Base-by-base conservation (phyloP, 2,888 invertebrate genomes). In the Phlogophora meticulosa region DNA sequence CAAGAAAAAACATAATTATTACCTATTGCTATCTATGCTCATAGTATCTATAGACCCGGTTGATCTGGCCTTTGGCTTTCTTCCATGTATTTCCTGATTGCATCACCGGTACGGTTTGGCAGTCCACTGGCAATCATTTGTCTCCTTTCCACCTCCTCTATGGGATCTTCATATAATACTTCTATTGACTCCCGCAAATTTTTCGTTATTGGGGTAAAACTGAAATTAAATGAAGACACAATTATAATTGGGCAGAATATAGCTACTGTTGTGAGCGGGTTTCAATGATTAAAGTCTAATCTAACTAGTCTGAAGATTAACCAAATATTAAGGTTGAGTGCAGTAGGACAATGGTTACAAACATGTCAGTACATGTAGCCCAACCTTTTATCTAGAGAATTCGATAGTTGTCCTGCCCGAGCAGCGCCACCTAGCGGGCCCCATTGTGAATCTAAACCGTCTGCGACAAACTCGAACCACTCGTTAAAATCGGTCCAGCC, bases 91-190 rank as follows among this genome's bases (percentile, higher is more conserved):
- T 85, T 80, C 72, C 91, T 82, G 40, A 95, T 85, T 7, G 81
- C 69, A 5, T 87, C 88, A 13, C 86, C 88, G 1, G 89, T 73
- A 77, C 91, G 87, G 56, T 82, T 85, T 1, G 88, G 87, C 5
- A 95, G 66, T 0, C 92, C 93, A 70, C 89, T 88, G 28, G 91
- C 92, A 52, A 95, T 95, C 88, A 94, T 83, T 15, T 87, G 83
- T 71, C 81, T 91, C 57, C 95, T 91, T 80, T 95, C 95, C 3
- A 94, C 90, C 76, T 94, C 94, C 72, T 92, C 91, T 60, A 92
- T 87, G 2, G 95, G 92, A 72, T 95, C 95, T 80, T 92, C 92
- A 64, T 93, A 94, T 0, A 94, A 73, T 3, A 45, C 72, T 28
- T 93, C 91, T 7, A 86, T 7, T 7, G 89, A 83, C 76, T 88